Evolutionary conservation across 2,797 vertebrate genomes (phyloP).

Genomic region (Microhierax caerulescens): DNA sequence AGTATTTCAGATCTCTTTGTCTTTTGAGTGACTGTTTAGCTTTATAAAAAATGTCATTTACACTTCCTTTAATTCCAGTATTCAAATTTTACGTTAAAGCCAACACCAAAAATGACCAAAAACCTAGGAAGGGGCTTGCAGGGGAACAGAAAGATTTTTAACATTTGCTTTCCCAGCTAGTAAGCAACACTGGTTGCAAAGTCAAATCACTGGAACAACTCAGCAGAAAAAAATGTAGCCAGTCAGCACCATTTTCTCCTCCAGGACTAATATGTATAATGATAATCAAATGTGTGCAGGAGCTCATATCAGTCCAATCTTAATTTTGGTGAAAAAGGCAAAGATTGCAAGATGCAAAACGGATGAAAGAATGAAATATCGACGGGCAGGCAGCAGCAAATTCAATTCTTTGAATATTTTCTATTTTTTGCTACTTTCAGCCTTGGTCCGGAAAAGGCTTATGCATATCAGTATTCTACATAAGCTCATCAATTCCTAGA

Average conservation of each 20-base stretch:
- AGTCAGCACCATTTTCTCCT: not conserved
- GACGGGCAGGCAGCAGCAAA: not conserved
- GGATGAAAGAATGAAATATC: not conserved
- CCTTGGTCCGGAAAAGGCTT: not conserved
- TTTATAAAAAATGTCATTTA: not conserved
- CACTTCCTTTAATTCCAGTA: not conserved
- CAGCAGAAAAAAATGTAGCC: not conserved
- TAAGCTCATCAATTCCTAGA: not conserved
- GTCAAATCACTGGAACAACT: not conserved
- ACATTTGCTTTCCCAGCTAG: not conserved
- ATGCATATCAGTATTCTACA: not conserved
- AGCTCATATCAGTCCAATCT: not conserved
- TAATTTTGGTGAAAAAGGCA: not conserved
- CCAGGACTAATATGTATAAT: not conserved
- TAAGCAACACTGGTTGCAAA: not conserved
- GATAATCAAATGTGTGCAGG: not conserved
- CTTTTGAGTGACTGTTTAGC: not conserved
- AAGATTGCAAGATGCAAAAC: not conserved
- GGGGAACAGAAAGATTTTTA: not conserved
- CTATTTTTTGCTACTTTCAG: not conserved
- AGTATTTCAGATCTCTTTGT: not conserved
- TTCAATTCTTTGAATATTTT: not conserved
- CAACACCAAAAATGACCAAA: not conserved
- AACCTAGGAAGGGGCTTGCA: not conserved
- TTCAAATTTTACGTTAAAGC: not conserved